Base-by-base conservation (phyloP, 2,888 invertebrate genomes). In the Biston betularia region DNA sequence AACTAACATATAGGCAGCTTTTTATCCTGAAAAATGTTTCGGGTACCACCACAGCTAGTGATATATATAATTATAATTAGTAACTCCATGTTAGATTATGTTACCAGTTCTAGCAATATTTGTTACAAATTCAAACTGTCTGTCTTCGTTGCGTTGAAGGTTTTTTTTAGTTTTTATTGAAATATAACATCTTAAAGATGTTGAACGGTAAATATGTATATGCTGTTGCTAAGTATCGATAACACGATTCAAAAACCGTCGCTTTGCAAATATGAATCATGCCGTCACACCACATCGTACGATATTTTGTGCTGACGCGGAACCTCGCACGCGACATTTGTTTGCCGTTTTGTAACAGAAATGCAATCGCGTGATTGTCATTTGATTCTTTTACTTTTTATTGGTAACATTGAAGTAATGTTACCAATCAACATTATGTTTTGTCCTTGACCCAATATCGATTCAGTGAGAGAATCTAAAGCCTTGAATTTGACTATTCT, bases 281-380 rank as follows among this genome's bases (percentile, higher is more conserved):
- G 55, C 46, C 14, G 42, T 53, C 53, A 52, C 54, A 54, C 52
- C 62, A 67, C 33, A 77, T 78, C 77, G 59, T 75, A 75, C 75
- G 74, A 75, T 75, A 56, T 71, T 68, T 65, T 70, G n/a, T 74
- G 75, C 74, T 75, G 75, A 76, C 68, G 63, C 44, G 45, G 59
- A 15, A 1, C 33, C 44, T 54, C 49, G 35, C 53, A 67, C 66
- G 35, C 57, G 69, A 75, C 70, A 75, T 71, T 55, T 55, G 49
- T 53, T 44, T 58, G 14, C 48, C 12, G 40, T 76, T 73, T 74
- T 64, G 69, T 70, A 71, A 72, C 55, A 52, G 58, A 60, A 48
- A 56, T 61, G 4, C 1, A 1, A 54, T 54, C 64, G 61, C 71
- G 55, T 69, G 67, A 71, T 69, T 66, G 65, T 63, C 67, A 65